Conservation (phyloP, 2,113 vertebrate genomes). For the Trematomus loennbergii region DNA sequence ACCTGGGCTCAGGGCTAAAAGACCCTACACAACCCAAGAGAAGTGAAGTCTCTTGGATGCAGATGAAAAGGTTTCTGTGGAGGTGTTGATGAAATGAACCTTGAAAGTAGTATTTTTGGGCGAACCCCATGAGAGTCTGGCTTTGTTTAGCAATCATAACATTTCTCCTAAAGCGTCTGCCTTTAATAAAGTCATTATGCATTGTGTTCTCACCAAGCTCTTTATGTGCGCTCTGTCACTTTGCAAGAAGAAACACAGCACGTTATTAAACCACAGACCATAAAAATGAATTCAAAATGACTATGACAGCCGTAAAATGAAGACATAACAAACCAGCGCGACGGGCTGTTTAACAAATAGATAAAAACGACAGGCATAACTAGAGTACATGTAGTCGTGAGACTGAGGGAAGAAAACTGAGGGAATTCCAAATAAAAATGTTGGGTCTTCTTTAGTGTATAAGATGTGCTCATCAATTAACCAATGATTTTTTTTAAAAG, state of each 20-base stretch:
- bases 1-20: too few relatives aligned
- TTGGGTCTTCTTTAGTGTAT: background rate
- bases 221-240: slow-evolving; percentile 46
- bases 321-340: slow-evolving; percentile 20
- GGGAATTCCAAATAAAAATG: background rate
- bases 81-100: slow-evolving; percentile 45
- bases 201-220: slow-evolving; percentile 44
- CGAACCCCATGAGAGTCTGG: slow-evolving; percentile 36
- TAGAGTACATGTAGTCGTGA: background rate
- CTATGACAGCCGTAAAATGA: slow-evolving; percentile 41
- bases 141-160: slow-evolving; percentile 56
- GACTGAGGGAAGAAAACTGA: background rate
- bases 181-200: slow-evolving; percentile 65
- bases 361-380: background rate
- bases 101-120: slow-evolving; percentile 42
- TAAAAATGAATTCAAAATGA: slow-evolving; percentile 67
- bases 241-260: slow-evolving; percentile 41
- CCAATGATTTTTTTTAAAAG: too few relatives aligned
- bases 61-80: slow-evolving; percentile 10
- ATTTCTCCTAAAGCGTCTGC: slow-evolving; percentile 41
- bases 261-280: slow-evolving; percentile 65
- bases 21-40: background rate
- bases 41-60: background rate
- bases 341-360: slow-evolving; percentile 27
- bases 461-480: background rate